phyloP scores from a whole-genome alignment of 2,888 invertebrate species.

The Carpatolechia fugitivella region DNA sequence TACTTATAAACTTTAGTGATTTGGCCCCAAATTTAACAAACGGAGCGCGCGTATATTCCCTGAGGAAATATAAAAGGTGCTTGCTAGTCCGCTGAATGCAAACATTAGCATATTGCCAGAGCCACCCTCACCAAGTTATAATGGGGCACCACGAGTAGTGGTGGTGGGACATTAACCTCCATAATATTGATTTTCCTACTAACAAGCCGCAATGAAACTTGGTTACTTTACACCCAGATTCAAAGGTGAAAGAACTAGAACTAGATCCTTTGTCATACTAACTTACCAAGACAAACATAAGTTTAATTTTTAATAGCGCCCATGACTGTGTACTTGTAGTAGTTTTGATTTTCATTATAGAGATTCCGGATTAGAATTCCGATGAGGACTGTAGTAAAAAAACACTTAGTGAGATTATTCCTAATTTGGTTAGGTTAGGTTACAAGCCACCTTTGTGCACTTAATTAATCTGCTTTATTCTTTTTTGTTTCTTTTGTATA shows the following conservation, averaged over 20 bases:
- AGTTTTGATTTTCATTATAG: too few species aligned
- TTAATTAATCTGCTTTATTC: too few species aligned
- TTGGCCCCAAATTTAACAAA: too few species aligned
- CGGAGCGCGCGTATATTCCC: not conserved
- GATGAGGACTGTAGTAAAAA: too few species aligned
- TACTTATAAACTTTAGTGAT: too few species aligned
- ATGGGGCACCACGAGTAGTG: constrained; percentile 26
- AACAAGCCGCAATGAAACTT: constrained; percentile 24
- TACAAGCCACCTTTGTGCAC: too few species aligned
- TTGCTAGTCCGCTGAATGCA: not conserved
- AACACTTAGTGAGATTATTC: too few species aligned
- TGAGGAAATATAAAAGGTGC: not conserved
- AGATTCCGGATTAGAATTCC: too few species aligned
- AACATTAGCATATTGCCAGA: not conserved
- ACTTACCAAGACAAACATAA: too few species aligned
- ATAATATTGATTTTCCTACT: constrained; percentile 57
- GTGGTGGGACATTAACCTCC: constrained; percentile 44
- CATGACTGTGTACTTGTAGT: too few species aligned
- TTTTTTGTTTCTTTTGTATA: not conserved
- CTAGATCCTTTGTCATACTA: not conserved
- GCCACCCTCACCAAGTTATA: constrained; percentile 1
- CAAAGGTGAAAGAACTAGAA: not conserved
- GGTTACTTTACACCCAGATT: not conserved
- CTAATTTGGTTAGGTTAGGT: not conserved
- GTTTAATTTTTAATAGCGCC: too few species aligned